Conservation (phyloP, 2,113 vertebrate genomes). For the Donacobius atricapilla region DNA sequence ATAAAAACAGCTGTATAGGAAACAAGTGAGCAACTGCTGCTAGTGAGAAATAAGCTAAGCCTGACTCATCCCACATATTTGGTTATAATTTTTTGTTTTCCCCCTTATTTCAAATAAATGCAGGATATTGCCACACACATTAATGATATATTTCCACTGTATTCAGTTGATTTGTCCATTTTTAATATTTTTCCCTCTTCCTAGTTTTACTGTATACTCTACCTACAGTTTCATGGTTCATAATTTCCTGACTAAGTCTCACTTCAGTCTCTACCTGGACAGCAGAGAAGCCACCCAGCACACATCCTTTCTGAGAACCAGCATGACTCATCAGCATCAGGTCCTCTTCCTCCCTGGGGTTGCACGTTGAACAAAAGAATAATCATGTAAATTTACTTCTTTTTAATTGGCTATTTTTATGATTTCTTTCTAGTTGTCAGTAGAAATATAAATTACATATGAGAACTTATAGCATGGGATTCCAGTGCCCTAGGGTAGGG, state of each 20-base stretch:
- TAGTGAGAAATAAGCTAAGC: background rate
- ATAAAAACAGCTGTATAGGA: background rate
- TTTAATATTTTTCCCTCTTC: background rate
- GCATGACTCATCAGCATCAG: background rate
- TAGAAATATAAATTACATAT: background rate
- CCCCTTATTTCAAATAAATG: background rate
- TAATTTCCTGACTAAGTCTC: background rate
- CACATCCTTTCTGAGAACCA: background rate
- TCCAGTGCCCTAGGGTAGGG: background rate
- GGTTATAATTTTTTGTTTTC: background rate
- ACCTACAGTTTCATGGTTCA: background rate
- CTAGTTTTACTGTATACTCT: background rate
- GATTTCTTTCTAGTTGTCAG: background rate
- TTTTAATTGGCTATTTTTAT: background rate
- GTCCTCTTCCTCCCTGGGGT: background rate
- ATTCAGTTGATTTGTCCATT: background rate
- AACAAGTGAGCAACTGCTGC: background rate
- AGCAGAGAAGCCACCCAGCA: background rate
- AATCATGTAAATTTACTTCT: background rate
- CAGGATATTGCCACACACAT: background rate
- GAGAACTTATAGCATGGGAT: background rate
- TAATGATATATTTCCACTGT: background rate
- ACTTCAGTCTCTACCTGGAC: background rate
- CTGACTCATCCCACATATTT: background rate
- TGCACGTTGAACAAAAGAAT: background rate